These are phyloP conservation scores for Somateria mollissima DNA, from an alignment of 2,797 vertebrate genomes.

Conservation along the genomic window DNA sequence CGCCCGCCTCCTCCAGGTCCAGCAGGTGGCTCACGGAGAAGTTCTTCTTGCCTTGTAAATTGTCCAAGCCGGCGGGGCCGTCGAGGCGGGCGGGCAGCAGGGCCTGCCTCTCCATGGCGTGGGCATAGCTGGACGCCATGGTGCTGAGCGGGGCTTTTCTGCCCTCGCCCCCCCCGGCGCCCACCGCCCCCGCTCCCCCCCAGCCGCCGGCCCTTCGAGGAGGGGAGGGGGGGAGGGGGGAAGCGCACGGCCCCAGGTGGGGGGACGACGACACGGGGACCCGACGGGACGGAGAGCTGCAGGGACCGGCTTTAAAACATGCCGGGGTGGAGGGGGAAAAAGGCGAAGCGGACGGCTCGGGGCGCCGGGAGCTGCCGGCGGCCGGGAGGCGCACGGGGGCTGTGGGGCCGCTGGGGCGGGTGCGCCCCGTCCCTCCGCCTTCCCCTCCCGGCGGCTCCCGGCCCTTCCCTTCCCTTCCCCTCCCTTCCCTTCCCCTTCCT, in stretches of 20 bases:
- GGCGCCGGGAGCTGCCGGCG: slow-evolving; percentile 32
- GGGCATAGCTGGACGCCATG: slow-evolving; percentile 97
- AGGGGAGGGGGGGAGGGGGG: background rate
- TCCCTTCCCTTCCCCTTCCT: slow-evolving; percentile 55
- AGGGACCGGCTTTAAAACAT: slow-evolving; percentile 74
- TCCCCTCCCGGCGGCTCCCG: slow-evolving; percentile 37
- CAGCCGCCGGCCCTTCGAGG: slow-evolving; percentile 11
- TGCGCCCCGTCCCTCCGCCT: slow-evolving; percentile 41
- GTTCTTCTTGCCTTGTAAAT: slow-evolving; percentile 97
- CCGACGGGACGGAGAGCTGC: slow-evolving; percentile 60
- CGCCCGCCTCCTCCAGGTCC: slow-evolving; percentile 95
- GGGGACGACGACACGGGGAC: background rate
- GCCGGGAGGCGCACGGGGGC: slow-evolving; percentile 13
- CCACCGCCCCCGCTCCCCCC: slow-evolving; percentile 31
- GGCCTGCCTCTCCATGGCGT: slow-evolving; percentile 93
- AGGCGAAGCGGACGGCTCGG: slow-evolving; percentile 23
- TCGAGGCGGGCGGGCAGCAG: slow-evolving; percentile 89
- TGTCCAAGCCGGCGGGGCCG: slow-evolving; percentile 91
- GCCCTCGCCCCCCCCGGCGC: slow-evolving; percentile 53
- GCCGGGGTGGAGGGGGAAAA: slow-evolving; percentile 63
- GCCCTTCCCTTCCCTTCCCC: slow-evolving; percentile 36
- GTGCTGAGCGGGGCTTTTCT: slow-evolving; percentile 73
- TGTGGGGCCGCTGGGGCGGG: slow-evolving; percentile 43
- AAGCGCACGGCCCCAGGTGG: background rate
- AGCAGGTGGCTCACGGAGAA: slow-evolving; percentile 99